These are phyloP conservation scores for Anaspis maculata DNA, from an alignment of 2,888 invertebrate species.

Conservation along the genomic window DNA sequence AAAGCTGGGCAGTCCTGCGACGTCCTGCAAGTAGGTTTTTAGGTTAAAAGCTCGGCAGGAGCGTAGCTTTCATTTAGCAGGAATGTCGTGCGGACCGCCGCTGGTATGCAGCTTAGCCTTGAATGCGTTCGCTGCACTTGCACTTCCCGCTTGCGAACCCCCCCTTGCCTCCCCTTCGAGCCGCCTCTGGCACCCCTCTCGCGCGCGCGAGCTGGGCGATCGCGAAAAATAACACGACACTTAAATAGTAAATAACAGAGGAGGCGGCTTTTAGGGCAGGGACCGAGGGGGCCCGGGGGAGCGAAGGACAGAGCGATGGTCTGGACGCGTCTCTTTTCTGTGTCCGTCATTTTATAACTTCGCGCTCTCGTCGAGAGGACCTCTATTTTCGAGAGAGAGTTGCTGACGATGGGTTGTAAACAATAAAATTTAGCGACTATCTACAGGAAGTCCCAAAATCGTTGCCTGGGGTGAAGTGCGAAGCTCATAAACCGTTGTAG, in stretches of 20 bases:
- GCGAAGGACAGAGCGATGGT: background rate
- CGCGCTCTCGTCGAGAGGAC: too few relatives aligned
- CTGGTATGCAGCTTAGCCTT: slow-evolving; percentile 37
- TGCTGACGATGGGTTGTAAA: too few relatives aligned
- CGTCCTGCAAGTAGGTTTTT: slow-evolving; percentile 30
- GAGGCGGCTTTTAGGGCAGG: slow-evolving; percentile 1
- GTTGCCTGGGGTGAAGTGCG: too few relatives aligned
- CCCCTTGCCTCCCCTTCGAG: slow-evolving; percentile 9
- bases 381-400: too few relatives aligned
- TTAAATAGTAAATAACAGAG: slow-evolving; percentile 14
- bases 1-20: too few relatives aligned
- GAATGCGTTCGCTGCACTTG: slow-evolving; percentile 46
- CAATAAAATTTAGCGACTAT: too few relatives aligned
- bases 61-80: slow-evolving; percentile 21
- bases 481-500: too few relatives aligned
- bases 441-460: too few relatives aligned
- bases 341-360: too few relatives aligned
- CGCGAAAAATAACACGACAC: slow-evolving; percentile 17
- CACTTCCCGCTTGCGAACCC: slow-evolving; percentile 36
- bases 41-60: slow-evolving; percentile 35
- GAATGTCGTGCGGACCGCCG: slow-evolving; percentile 19
- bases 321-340: too few relatives aligned
- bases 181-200: slow-evolving; percentile 13
- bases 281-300: background rate
- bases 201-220: too few relatives aligned